These are phyloP conservation scores for Semaprochilodus insignis DNA, from an alignment of 2,797 vertebrate species.

Conservation along the genomic window DNA sequence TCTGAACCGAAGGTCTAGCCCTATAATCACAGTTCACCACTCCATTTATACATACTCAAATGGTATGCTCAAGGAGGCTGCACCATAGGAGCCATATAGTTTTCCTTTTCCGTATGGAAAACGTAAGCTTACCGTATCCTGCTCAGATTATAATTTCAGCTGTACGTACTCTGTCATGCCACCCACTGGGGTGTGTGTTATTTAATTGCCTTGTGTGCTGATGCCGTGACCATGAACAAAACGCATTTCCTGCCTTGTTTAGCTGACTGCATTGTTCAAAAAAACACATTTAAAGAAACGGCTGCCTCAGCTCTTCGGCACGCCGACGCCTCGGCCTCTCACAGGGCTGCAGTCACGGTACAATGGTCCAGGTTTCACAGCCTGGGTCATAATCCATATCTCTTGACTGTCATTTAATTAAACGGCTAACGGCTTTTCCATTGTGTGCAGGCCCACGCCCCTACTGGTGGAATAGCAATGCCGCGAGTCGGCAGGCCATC, in stretches of 20 bases:
- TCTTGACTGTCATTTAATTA: slow-evolving; percentile 66
- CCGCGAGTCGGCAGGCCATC: slow-evolving; percentile 54
- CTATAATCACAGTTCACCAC: too few relatives aligned
- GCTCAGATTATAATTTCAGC: background rate
- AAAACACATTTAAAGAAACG: slow-evolving; percentile 53
- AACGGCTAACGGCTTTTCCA: slow-evolving; percentile 53
- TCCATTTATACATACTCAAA: too few relatives aligned
- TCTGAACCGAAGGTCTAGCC: too few relatives aligned
- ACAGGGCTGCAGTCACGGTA: slow-evolving; percentile 44
- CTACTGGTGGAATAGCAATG: slow-evolving; percentile 45
- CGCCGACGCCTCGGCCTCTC: slow-evolving; percentile 33
- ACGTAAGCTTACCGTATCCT: background rate
- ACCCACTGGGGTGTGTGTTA: slow-evolving; percentile 9
- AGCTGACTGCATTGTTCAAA: slow-evolving; percentile 49
- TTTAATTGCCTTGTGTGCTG: slow-evolving; percentile 40
- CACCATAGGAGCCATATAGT: too few relatives aligned
- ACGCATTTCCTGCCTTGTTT: slow-evolving; percentile 47
- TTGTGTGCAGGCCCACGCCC: slow-evolving; percentile 52
- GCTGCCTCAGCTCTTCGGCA: slow-evolving; percentile 57
- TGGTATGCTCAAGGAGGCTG: too few relatives aligned
- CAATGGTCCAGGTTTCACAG: slow-evolving; percentile 53
- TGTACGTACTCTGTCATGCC: slow-evolving; percentile 5
- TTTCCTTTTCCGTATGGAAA: background rate
- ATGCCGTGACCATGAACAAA: slow-evolving; percentile 36
- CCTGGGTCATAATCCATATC: slow-evolving; percentile 62